Conservation (phyloP, 2,113 vertebrate genomes). For the Rhipidura dahli region DNA sequence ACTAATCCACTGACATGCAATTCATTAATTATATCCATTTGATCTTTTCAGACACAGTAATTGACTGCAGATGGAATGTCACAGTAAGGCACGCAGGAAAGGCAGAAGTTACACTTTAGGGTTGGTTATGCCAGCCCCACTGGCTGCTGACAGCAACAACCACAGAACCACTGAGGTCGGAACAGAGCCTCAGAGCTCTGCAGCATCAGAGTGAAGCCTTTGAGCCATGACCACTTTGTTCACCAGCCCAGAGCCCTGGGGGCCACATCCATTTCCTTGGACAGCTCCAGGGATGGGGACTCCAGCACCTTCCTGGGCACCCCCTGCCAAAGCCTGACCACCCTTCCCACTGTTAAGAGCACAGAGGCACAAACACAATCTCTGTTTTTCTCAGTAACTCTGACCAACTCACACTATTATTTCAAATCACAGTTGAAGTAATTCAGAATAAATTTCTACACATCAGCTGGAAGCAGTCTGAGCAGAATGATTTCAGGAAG, state of each 20-base stretch:
- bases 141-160: background rate
- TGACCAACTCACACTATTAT: background rate
- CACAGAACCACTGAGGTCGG: background rate
- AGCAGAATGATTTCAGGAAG: background rate
- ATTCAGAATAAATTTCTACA: background rate
- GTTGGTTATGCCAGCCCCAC: background rate
- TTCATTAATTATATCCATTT: background rate
- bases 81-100: background rate
- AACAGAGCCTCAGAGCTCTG: background rate
- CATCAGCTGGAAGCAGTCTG: background rate
- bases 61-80: background rate
- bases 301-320: background rate
- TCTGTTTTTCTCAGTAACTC: background rate
- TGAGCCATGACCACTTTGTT: background rate
- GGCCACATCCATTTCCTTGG: accelerated
- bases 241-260: background rate
- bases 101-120: background rate
- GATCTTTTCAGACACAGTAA: background rate
- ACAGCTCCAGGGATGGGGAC: background rate
- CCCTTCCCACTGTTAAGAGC: background rate
- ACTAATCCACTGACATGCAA: background rate
- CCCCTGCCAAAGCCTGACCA: background rate
- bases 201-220: background rate
- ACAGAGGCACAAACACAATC: background rate
- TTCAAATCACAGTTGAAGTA: background rate